phyloP scores from a whole-genome alignment of 2,797 vertebrate genomes.

The Galago senegalensis region DNA sequence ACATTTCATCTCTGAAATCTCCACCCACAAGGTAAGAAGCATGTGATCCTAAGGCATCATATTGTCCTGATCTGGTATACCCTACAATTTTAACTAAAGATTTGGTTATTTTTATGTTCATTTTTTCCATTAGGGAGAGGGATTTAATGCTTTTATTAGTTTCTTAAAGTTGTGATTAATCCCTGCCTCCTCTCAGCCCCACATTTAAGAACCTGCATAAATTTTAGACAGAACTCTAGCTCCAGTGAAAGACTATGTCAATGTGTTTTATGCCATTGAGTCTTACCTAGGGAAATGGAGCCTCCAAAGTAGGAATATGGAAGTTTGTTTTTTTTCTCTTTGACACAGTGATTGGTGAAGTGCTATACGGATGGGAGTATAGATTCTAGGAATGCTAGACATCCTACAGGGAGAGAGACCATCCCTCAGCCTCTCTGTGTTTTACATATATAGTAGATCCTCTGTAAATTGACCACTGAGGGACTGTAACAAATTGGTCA shows the following conservation, averaged over 20 bases:
- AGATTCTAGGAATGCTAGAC: neutral
- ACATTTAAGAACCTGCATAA: neutral
- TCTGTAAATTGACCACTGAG: no score
- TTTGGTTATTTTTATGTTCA: neutral
- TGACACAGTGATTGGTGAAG: neutral
- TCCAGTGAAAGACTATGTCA: neutral
- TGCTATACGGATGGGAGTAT: no score
- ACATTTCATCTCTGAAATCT: neutral
- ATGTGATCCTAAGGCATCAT: neutral
- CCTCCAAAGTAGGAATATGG: neutral
- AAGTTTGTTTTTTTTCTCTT: neutral
- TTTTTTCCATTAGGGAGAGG: neutral
- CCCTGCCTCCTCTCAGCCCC: rapidly evolving
- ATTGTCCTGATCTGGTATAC: neutral
- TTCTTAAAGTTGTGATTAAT: neutral
- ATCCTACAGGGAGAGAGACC: neutral
- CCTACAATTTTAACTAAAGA: neutral
- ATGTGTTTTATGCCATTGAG: neutral
- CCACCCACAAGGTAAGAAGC: neutral
- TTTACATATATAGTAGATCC: neutral
- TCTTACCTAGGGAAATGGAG: neutral
- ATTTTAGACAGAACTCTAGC: neutral
- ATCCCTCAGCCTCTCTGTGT: neutral
- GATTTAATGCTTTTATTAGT: neutral
- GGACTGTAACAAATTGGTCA: no score